Evolutionary conservation across 92 coral and sea anemone genomes (phyloP).

Genomic region (Porites lobata): DNA sequence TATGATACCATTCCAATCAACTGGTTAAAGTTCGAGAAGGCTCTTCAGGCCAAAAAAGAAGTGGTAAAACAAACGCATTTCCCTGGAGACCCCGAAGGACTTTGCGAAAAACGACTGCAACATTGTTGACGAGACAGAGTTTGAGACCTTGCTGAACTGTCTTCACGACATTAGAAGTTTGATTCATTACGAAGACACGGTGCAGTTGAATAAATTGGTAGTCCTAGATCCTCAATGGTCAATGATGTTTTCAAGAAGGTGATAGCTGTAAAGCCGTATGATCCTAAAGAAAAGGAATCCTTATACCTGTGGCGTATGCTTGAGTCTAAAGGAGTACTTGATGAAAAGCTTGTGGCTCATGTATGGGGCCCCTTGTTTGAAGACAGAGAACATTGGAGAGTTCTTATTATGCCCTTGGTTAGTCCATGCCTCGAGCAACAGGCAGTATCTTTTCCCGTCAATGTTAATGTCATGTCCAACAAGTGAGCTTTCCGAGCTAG

Average conservation of each 20-base stretch:
- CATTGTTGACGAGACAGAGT: constrained; percentile 7
- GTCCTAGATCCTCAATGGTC: too few relatives aligned
- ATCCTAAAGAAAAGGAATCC: not conserved
- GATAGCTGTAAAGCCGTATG: not conserved
- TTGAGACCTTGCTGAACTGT: not conserved
- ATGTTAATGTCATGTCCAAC: not conserved
- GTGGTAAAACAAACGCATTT: too few relatives aligned
- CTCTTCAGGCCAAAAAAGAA: too few relatives aligned
- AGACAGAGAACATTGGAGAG: not conserved
- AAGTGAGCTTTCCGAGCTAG: not conserved
- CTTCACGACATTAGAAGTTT: not conserved
- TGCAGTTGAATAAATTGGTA: too few relatives aligned
- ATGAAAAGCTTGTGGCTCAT: constrained; percentile 5
- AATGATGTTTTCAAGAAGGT: too few relatives aligned
- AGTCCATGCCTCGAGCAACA: not conserved
- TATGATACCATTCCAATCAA: not conserved
- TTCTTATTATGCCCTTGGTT: not conserved
- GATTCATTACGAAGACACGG: constrained; percentile 20
- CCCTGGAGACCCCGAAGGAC: not conserved
- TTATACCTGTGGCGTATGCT: constrained; percentile 7
- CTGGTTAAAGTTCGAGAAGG: too few relatives aligned
- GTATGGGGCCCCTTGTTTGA: constrained; percentile 12
- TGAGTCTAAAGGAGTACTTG: constrained; percentile 6
- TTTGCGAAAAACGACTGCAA: constrained; percentile 29
- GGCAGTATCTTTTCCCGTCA: not conserved